A percentile compares a stretch with the other conserved stretches of the same genome.
Conservation (phyloP, 2,113 vertebrate species). For the Corythaixoides concolor region DNA sequence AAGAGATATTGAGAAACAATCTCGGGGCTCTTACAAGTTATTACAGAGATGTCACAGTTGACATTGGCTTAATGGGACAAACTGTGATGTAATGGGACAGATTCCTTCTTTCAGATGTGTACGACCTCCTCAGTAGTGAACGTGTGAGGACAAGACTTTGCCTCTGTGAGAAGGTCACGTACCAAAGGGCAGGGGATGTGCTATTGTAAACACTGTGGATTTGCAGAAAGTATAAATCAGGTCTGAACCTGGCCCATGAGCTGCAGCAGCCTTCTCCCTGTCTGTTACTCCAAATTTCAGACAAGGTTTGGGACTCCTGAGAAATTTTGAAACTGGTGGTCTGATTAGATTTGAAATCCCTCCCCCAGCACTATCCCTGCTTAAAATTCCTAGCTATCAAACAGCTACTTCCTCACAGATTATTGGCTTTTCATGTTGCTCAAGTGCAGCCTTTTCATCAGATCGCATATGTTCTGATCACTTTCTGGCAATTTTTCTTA, state of each 20-base stretch:
- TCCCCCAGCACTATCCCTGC: background rate
- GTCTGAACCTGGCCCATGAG: background rate
- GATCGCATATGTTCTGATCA: slow-evolving; percentile 45
- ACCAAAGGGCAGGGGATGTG: background rate
- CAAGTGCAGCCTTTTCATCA: slow-evolving; percentile 57
- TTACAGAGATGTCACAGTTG: background rate
- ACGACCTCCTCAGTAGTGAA: accelerated
- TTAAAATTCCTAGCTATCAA: slow-evolving; percentile 50
- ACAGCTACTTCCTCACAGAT: slow-evolving; percentile 51
- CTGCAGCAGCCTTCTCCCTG: background rate
- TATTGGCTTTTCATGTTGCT: slow-evolving; percentile 58
- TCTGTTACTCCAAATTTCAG: background rate
- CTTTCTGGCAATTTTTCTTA: slow-evolving; percentile 62
- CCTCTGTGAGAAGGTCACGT: background rate
- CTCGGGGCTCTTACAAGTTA: background rate
- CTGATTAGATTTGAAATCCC: background rate
- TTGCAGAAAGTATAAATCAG: background rate
- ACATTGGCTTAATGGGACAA: background rate
- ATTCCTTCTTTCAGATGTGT: background rate
- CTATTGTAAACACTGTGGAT: background rate
- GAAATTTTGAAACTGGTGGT: background rate
- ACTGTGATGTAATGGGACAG: background rate
- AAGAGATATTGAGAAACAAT: background rate
- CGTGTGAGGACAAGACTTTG: background rate
- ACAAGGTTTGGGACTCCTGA: background rate